phyloP scores from a whole-genome alignment of 2,888 invertebrate species.

The Melinaea marsaeus region DNA sequence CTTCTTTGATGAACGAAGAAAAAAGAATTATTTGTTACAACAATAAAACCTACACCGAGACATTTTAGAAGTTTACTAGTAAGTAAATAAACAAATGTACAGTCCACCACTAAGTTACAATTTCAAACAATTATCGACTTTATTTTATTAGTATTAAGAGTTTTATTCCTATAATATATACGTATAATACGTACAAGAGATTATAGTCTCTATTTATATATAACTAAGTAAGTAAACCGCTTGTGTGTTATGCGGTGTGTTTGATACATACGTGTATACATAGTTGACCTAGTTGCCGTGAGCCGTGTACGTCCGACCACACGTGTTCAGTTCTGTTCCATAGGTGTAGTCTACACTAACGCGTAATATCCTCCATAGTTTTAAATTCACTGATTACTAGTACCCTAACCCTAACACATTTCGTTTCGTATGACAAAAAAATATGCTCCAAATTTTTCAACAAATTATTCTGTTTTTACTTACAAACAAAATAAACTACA shows the following conservation, averaged over 20 bases:
- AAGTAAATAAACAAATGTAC: slow-evolving; percentile 20
- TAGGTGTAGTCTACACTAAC: slow-evolving; percentile 18
- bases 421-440: too few species aligned
- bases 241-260: slow-evolving; percentile 3
- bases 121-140: slow-evolving; percentile 27
- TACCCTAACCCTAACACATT: background rate
- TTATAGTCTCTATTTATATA: slow-evolving; percentile 3
- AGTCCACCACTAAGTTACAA: slow-evolving; percentile 16
- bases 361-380: slow-evolving; percentile 22
- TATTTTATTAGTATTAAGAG: slow-evolving; percentile 24
- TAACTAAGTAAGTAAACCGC: slow-evolving; percentile 1
- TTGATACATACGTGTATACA: slow-evolving; percentile 26
- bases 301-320: slow-evolving; percentile 27
- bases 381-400: background rate
- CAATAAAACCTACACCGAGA: slow-evolving; percentile 4
- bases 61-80: background rate
- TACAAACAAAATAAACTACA: too few species aligned
- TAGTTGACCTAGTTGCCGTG: slow-evolving; percentile 37
- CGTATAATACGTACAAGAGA: slow-evolving; percentile 9
- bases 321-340: slow-evolving; percentile 25
- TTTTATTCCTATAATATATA: slow-evolving; percentile 16
- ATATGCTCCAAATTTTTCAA: background rate
- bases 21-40: background rate
- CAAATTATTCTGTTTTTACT: too few species aligned
- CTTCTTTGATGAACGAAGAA: background rate